phyloP scores from a whole-genome alignment of 2,888 invertebrate species.

The Myathropa florea region DNA sequence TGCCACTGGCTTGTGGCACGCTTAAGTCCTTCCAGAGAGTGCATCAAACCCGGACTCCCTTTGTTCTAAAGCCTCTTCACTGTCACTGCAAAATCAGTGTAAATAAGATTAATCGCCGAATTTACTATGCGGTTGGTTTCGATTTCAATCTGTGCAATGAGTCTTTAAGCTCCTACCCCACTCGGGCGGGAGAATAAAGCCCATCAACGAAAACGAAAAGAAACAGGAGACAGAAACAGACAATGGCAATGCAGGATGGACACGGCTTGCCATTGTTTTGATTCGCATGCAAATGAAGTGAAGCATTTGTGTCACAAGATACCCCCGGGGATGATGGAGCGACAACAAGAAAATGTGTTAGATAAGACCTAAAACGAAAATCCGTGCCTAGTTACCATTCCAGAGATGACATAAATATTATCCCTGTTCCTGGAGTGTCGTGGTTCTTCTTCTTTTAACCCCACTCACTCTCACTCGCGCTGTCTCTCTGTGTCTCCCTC shows the following conservation, averaged over 20 bases:
- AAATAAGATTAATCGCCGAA: not conserved
- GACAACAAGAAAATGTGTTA: constrained; percentile 50
- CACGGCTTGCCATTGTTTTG: constrained; percentile 65
- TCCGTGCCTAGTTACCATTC: constrained; percentile 66
- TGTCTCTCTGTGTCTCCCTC: not conserved
- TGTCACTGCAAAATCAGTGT: not conserved
- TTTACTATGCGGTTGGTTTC: not conserved
- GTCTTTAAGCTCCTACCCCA: not conserved
- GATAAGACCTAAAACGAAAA: constrained; percentile 54
- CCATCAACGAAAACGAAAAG: not conserved
- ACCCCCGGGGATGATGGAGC: constrained; percentile 43
- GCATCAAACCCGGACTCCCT: not conserved
- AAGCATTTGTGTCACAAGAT: constrained; percentile 62
- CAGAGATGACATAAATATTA: constrained; percentile 70
- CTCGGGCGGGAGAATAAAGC: not conserved
- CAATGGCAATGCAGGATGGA: constrained; percentile 56
- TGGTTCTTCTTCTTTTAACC: constrained; percentile 30
- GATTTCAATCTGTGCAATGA: not conserved
- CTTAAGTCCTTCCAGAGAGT: not conserved
- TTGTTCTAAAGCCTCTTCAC: not conserved
- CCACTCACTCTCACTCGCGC: not conserved
- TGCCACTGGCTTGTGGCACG: not conserved
- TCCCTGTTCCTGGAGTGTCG: constrained; percentile 68
- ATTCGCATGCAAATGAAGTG: constrained; percentile 68
- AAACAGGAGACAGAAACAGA: not conserved